Evolutionary conservation across 2,113 vertebrate genomes (phyloP).

Genomic region (Rhea pennata): DNA sequence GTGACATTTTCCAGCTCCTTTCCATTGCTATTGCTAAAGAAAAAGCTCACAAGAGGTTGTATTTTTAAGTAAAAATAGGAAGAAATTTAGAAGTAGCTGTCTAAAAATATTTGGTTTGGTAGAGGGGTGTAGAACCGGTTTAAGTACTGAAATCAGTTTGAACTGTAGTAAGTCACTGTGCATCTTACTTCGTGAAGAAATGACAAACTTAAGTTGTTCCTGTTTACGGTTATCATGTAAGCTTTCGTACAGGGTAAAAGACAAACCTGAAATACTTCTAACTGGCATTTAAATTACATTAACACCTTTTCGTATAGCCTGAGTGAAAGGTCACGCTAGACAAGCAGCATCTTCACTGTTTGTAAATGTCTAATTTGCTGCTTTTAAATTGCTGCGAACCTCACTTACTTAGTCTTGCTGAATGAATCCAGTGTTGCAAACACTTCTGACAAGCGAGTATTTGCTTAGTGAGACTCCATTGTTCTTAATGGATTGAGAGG

Average conservation of each 20-base stretch:
- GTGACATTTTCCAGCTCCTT: background rate
- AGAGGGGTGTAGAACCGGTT: background rate
- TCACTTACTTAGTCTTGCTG: conserved; percentile 45
- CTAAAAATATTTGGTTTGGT: background rate
- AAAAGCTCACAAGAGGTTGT: background rate
- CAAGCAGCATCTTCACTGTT: conserved; percentile 62
- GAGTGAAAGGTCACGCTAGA: conserved; percentile 57
- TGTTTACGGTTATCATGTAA: conserved; percentile 25
- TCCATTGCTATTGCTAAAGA: background rate
- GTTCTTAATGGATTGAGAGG: conserved; percentile 76
- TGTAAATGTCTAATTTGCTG: conserved; percentile 74
- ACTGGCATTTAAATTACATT: conserved; percentile 73
- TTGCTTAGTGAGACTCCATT: conserved; percentile 72
- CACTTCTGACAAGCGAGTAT: conserved; percentile 78
- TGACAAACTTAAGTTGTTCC: conserved; percentile 17
- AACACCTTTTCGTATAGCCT: conserved; percentile 55
- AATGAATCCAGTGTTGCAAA: conserved; percentile 64
- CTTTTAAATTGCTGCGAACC: conserved; percentile 63
- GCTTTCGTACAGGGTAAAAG: conserved; percentile 7
- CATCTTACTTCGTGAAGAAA: background rate
- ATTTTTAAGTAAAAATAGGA: background rate
- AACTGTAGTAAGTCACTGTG: background rate
- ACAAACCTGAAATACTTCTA: conserved; percentile 50
- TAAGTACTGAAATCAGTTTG: background rate
- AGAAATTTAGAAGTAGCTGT: background rate